Base-by-base conservation (phyloP, 1,140 invertebrate species). In the Cataglyphis hispanica region DNA sequence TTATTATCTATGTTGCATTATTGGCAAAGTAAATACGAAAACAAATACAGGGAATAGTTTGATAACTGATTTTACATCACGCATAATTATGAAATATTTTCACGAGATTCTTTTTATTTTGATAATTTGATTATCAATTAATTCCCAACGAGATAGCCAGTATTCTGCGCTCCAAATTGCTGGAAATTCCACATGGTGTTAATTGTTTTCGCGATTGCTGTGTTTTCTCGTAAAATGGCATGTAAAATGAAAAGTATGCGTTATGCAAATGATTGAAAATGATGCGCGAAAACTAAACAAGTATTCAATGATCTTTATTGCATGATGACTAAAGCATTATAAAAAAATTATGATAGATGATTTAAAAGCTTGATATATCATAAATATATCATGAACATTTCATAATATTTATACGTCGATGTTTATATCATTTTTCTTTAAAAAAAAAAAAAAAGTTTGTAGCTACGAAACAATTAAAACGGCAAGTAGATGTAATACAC, bases 181-280 rank as follows among this genome's bases (percentile, higher is more conserved):
- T 83, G 78, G n/a, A 74, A 83, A 83, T 83, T 83, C 78, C 78
- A 56, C 56, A 22, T 67, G 78, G 78, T 74, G 53, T 83, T 83
- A 83, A 83, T 83, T 83, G 78, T 83, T 83, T 83, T 83, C 67
- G 78, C 53, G 37, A 83, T 83, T 83, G 67, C 67, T 67, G 78
- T 83, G 78, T 83, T 83, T 83, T 72, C 78, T 83, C 78, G 46
- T 83, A 83, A 83, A 60, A 83, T 46, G 67, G 78, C 78, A 66
- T n/a, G 67, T 50, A 19, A 50, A 50, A 50, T 50, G 46, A 50
- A 83, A 83, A 74, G 67, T 61, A 83, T 83, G 78, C 78, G 78
- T 83, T 81, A 83, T 83, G 78, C 67, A 83, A 83, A 83, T 83
- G 78, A 83, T 83, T 83, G 78, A 74, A 74, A 83, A 74, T 50